A percentile compares a stretch with the other conserved stretches of the same genome.
phyloP scores from a whole-genome alignment of 1,140 invertebrate genomes.

The Elymnias hypermnestra region DNA sequence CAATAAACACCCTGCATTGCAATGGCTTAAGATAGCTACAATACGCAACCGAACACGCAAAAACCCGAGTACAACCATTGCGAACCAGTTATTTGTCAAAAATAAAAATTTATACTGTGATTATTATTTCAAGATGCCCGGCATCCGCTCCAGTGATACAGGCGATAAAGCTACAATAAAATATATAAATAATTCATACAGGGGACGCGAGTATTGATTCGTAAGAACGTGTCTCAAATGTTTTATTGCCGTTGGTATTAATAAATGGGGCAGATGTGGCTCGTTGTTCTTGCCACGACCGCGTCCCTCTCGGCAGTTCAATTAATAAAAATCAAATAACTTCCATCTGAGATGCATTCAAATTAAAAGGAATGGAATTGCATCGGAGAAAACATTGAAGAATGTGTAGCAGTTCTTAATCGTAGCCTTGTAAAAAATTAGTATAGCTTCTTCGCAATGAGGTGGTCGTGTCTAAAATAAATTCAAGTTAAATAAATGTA shows the following conservation, averaged over 20 bases:
- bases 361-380: constrained; percentile 15
- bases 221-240: constrained; percentile 72
- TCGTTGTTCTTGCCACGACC: constrained; percentile 45
- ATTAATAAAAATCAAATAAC: constrained; percentile 68
- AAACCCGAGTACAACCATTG: constrained; percentile 38
- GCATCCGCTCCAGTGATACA: constrained; percentile 55
- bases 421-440: neutral
- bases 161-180: constrained; percentile 69
- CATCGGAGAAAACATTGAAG: constrained; percentile 4
- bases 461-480: constrained; percentile 9
- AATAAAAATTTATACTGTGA: constrained; percentile 65
- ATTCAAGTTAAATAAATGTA: too few species aligned
- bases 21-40: neutral
- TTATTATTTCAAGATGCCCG: constrained; percentile 59
- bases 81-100: constrained; percentile 69
- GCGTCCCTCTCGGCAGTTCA: constrained; percentile 47
- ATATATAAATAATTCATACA: constrained; percentile 71
- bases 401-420: constrained; percentile 3
- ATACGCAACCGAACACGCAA: constrained; percentile 29
- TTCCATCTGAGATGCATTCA: constrained; percentile 18
- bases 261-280: constrained; percentile 66
- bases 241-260: constrained; percentile 64
- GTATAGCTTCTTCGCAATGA: neutral
- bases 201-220: constrained; percentile 59
- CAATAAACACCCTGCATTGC: constrained; percentile 5